Percentiles rank a stretch among this genome's conserved stretches.
Evolutionary conservation across 2,113 vertebrate genomes (phyloP).

Genomic region (Syngnathoides biaculeatus): DNA sequence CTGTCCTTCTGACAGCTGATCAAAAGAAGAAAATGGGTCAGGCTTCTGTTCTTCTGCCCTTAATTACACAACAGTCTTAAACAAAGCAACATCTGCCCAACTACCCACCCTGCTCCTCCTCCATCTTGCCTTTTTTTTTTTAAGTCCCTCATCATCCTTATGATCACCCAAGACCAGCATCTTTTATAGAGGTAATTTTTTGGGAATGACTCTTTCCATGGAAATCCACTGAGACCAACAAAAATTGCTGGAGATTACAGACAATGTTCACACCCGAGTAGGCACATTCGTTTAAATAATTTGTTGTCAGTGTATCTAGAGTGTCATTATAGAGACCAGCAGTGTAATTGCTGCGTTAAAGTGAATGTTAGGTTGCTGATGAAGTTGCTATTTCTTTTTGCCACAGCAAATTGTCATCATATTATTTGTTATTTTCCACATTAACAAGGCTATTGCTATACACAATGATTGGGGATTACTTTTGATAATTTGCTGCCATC

Average conservation of each 20-base stretch:
- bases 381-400: not conserved
- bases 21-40: constrained; percentile 67
- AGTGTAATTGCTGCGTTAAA: not conserved
- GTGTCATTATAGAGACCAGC: not conserved
- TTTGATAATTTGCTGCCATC: not conserved
- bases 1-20: constrained; percentile 50
- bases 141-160: constrained; percentile 10
- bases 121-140: constrained; percentile 20
- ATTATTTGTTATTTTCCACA: not conserved
- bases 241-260: not conserved
- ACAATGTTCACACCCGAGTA: not conserved
- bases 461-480: too few species aligned
- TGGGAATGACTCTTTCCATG: not conserved
- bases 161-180: constrained; percentile 1
- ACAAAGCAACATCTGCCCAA: constrained; percentile 69
- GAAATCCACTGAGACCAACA: not conserved
- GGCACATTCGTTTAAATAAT: not conserved
- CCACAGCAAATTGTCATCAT: not conserved
- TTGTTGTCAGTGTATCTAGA: not conserved
- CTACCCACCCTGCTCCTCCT: constrained; percentile 42
- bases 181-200: not conserved
- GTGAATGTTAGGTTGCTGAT: not conserved
- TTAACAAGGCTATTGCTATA: too few species aligned
- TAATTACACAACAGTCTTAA: constrained; percentile 67
- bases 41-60: constrained; percentile 56